Percentiles rank a stretch among this genome's conserved stretches.
Evolutionary conservation across 2,113 vertebrate species (phyloP).

Genomic region (Trochalopteron elliotii): DNA sequence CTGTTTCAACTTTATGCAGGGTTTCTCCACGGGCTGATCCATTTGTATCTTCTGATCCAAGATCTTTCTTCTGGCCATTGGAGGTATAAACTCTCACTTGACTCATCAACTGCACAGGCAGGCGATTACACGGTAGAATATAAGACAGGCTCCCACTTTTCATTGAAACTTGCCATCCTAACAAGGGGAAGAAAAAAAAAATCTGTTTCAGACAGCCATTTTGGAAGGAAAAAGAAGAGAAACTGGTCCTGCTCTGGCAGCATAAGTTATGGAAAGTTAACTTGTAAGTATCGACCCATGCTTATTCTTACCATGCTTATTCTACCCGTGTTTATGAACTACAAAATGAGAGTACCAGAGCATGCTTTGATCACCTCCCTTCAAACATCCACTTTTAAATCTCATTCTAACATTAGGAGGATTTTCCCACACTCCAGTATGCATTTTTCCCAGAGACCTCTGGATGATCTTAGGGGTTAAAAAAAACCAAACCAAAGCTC

Average conservation of each 20-base stretch:
- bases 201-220: background rate
- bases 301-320: background rate
- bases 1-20: constrained; percentile 42
- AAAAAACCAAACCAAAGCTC: background rate
- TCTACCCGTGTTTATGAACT: background rate
- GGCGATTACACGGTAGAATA: constrained; percentile 65
- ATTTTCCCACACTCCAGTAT: background rate
- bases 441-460: background rate
- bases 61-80: constrained; percentile 72
- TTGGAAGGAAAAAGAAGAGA: background rate
- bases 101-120: constrained; percentile 68
- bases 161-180: constrained; percentile 81
- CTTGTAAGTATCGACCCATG: background rate
- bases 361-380: background rate
- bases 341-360: background rate
- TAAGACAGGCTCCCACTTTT: constrained; percentile 71
- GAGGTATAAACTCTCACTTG: constrained; percentile 86
- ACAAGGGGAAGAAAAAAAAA: background rate
- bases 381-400: background rate
- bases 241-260: background rate
- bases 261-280: background rate
- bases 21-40: constrained; percentile 1
- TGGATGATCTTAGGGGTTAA: background rate
- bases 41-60: constrained; percentile 47
- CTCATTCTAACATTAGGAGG: background rate